Evolutionary conservation across 2,797 vertebrate genomes (phyloP).

Genomic region (Schizothorax lantsangensis): DNA sequence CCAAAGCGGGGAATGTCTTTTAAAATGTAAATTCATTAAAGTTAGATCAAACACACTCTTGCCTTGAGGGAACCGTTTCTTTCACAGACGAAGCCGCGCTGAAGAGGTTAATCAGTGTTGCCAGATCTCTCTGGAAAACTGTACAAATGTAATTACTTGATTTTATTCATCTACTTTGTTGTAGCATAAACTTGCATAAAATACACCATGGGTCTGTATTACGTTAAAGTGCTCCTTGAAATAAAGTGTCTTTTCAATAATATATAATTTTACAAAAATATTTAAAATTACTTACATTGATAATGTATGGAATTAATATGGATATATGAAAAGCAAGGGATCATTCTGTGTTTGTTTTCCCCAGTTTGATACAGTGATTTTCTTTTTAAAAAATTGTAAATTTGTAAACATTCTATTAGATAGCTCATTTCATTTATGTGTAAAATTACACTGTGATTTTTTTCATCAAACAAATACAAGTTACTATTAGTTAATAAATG

Average conservation of each 20-base stretch:
- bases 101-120: constrained; percentile 67
- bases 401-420: neutral
- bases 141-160: neutral
- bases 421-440: neutral
- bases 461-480: neutral
- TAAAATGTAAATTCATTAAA: constrained; percentile 44
- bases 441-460: too few species aligned
- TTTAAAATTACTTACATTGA: neutral
- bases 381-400: neutral
- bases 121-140: neutral
- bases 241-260: neutral
- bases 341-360: neutral
- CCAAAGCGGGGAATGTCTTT: neutral
- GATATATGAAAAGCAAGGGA: neutral
- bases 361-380: neutral
- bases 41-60: constrained; percentile 35
- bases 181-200: neutral
- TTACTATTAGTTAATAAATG: neutral
- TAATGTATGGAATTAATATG: neutral
- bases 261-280: neutral
- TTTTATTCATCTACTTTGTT: neutral
- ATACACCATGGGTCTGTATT: neutral
- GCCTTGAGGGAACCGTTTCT: constrained; percentile 22
- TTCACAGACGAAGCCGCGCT: neutral
- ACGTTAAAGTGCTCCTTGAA: neutral